phyloP scores from a whole-genome alignment of 2,797 vertebrate genomes.

The Gorsachius magnificus region DNA sequence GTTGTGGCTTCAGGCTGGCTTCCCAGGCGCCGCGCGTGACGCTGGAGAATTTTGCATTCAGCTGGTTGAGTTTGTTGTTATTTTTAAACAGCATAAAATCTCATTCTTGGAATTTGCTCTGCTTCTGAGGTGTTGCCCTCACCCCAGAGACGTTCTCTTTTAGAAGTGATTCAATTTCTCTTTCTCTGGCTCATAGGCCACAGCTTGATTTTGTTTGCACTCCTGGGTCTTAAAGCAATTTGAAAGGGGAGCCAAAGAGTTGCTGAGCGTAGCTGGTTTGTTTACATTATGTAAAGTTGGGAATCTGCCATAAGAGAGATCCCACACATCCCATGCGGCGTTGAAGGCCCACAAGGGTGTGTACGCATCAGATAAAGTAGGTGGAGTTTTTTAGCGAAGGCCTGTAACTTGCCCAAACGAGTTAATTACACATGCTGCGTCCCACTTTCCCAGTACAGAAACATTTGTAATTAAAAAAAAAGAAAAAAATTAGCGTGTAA shows the following conservation, averaged over 20 bases:
- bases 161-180: constrained; percentile 1
- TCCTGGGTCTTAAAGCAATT: constrained; percentile 23
- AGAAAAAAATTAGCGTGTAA: not conserved
- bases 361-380: constrained; percentile 51
- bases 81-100: not conserved
- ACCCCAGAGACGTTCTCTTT: not conserved
- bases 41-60: not conserved
- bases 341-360: constrained; percentile 26
- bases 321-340: constrained; percentile 50
- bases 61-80: not conserved
- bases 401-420: constrained; percentile 50
- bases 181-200: not conserved
- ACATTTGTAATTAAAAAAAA: constrained; percentile 54
- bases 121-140: not conserved
- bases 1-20: not conserved
- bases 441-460: constrained; percentile 60
- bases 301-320: constrained; percentile 43
- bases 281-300: constrained; percentile 48
- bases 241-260: not conserved
- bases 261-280: constrained; percentile 27
- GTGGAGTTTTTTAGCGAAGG: constrained; percentile 20
- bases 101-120: not conserved
- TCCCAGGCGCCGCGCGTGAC: not conserved
- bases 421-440: constrained; percentile 33
- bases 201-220: constrained; percentile 2